Base-by-base conservation (phyloP, 2,888 invertebrate genomes). In the Acrobasis repandana region DNA sequence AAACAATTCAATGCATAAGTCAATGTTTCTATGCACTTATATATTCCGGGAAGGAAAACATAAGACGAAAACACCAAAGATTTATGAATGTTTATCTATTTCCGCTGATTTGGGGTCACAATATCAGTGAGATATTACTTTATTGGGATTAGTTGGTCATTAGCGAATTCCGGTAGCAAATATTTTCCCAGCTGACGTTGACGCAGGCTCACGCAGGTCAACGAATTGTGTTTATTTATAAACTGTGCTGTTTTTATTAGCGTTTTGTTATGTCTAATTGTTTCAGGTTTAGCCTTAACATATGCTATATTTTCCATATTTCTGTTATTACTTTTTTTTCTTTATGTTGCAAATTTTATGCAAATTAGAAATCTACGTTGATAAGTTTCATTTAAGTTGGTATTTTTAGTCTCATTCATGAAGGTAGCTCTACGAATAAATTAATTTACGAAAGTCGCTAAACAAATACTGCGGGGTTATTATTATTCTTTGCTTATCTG, bases 101-200 rank as follows among this genome's bases (percentile, higher is more conserved):
- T 43, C 3, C 4, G 14, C 14, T 14, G 2, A 11, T 28, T 28
- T 50, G 20, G 20, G 50, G 50, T 33, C 9, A 54, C 15, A 9
- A 15, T 36, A 10, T 36, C 16, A 52, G 4, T 38, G 14, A 38
- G n/a, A 43, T 43, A 14, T n/a, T 43, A 43, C 5, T 34, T 54
- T 14, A n/a, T 46, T 46, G 15, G 11, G 43, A 46, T 80, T 74
- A 74, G 70, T 67, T 69, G 78, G 71, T 80, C 75, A 83, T 86
- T 82, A 79, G 75, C 69, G 65, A 77, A 82, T 79, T 84, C 82
- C 85, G 82, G 83, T 76, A 74, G 74, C 74, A 73, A 83, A 84
- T 82, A 75, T 76, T 83, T 80, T 81, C 70, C 76, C 79, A 78
- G 78, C 71, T 75, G 75, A 71, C 76, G 72, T 69, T 67, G 71